Base-by-base conservation (phyloP, 2,888 invertebrate species). In the Caenorhabditis drosophilae region DNA sequence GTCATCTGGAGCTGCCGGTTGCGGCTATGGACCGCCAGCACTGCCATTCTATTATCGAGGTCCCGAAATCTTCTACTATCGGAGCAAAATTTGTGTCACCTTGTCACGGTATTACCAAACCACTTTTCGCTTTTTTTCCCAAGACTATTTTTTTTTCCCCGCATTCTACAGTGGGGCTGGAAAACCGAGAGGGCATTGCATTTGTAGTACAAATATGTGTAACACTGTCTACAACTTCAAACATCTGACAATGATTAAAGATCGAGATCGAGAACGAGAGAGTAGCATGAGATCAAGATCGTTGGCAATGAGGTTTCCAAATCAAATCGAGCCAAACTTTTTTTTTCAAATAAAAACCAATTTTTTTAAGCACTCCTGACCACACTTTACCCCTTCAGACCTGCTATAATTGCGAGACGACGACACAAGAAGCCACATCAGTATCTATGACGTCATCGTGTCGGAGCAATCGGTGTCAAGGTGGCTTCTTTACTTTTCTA, bases 21-120 rank as follows among this genome's bases (percentile, higher is more conserved):
- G 81, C 42, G 82, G 82, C 1, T 81, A 70, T 49, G 82, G 82
- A 1, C 82, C 82, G 3, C 82, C 82, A 2, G 73, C 80, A 0
- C 68, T 82, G 3, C 82, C 82, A 12, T 82, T 75, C 51, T 81
- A 76, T 59, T 80, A 77, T 56, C 69, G 77, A 46, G 77, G 77
- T 1, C 73, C 75, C 1, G 78, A 81, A 26, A 47, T 82, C 7
- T 68, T 82, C 20, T 71, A 66, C 46, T 71, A 75, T 31, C 56
- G 76, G 4, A 70, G 61, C 40, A 79, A 79, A 58, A 54, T 79
- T 15, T 82, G 82, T 47, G 64, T 80, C 22, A 79, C 79, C 1
- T 50, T 82, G 46, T 77, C 77, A 41, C 70, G 82, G 75, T 75
- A 23, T n/a, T n/a, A n/a, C n/a, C n/a, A 23, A 23, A 23, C 11